A percentile compares a stretch with the other conserved stretches of the same genome.
phyloP scores from a whole-genome alignment of 2,113 vertebrate species.

The Podarcis muralis region DNA sequence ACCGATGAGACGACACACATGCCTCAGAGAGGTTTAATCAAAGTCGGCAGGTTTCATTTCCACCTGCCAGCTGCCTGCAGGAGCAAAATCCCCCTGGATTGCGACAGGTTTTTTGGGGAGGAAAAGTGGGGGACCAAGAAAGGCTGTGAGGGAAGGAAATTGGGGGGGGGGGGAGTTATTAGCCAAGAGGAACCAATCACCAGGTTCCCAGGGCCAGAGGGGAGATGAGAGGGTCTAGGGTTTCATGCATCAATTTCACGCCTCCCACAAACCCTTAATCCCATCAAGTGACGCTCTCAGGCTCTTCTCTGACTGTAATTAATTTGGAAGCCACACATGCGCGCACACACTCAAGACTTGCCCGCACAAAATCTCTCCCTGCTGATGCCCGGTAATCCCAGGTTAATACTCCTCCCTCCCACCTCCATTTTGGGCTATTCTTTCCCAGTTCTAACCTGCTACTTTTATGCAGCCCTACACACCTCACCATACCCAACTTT shows the following conservation, averaged over 20 bases:
- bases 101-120: neutral
- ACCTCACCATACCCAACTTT: neutral
- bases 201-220: neutral
- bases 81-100: slow-evolving; percentile 19
- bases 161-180: neutral
- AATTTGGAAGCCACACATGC: slow-evolving; percentile 9
- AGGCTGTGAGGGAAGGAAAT: neutral
- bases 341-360: neutral
- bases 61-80: slow-evolving; percentile 26
- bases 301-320: slow-evolving; percentile 29
- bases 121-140: neutral
- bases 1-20: neutral
- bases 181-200: neutral
- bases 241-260: slow-evolving; percentile 10
- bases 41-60: slow-evolving; percentile 37
- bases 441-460: neutral
- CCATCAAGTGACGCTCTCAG: slow-evolving; percentile 23
- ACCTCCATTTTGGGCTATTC: neutral
- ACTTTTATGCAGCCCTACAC: neutral
- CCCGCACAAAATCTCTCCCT: neutral
- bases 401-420: neutral
- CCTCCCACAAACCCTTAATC: slow-evolving; percentile 36
- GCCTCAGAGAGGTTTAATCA: slow-evolving; percentile 33
- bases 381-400: neutral
- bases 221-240: neutral